Conservation (phyloP, 2,888 invertebrate genomes). For the Tuberolachnus salignus region DNA sequence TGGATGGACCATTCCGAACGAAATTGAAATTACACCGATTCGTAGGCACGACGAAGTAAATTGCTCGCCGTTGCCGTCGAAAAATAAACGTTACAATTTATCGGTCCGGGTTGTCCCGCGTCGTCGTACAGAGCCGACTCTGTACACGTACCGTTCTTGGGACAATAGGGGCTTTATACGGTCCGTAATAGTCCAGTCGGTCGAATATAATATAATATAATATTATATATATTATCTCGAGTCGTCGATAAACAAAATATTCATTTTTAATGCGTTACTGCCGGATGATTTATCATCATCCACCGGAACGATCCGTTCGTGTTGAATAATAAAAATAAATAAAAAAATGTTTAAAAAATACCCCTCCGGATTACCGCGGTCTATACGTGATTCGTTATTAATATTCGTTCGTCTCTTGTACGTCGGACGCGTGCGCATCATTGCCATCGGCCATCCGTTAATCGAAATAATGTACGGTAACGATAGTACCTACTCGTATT, state of each 20-base stretch:
- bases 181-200: too few relatives aligned
- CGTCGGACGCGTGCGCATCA: too few relatives aligned
- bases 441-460: too few relatives aligned
- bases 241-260: too few relatives aligned
- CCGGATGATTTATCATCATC: constrained; percentile 11
- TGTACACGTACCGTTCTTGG: constrained; percentile 41
- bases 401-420: not conserved
- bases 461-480: too few relatives aligned
- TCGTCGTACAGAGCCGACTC: constrained; percentile 13
- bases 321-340: constrained; percentile 3
- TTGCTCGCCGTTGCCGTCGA: constrained; percentile 17
- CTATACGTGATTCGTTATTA: not conserved
- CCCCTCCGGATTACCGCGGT: not conserved
- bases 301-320: not conserved
- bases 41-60: too few relatives aligned
- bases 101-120: not conserved
- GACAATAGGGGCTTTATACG: constrained; percentile 26
- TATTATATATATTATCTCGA: too few relatives aligned
- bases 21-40: too few relatives aligned
- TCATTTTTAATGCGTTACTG: not conserved
- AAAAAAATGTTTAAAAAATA: too few relatives aligned
- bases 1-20: too few relatives aligned
- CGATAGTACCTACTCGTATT: too few relatives aligned
- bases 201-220: not conserved
- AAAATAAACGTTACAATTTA: constrained; percentile 33